Evolutionary conservation across 1,140 invertebrate genomes (phyloP).

Genomic region (Procambarus clarkii): DNA sequence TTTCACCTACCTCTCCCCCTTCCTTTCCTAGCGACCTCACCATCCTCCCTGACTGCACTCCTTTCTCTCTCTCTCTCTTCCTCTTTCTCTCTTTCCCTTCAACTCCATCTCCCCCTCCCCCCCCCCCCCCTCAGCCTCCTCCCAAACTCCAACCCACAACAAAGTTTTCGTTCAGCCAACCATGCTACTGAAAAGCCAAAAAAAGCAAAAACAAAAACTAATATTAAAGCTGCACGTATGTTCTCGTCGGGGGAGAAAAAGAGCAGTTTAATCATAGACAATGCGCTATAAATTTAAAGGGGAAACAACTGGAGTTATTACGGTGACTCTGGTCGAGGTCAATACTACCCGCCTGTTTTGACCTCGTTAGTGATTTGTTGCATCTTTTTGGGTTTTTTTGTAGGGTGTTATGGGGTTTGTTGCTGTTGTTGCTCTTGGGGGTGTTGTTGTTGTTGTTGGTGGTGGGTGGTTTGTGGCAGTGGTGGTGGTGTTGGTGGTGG

Average conservation of each 20-base stretch:
- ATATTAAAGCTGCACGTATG: constrained; percentile 36
- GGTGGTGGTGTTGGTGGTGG: too few species aligned
- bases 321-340: neutral
- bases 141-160: neutral
- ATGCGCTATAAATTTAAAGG: constrained; percentile 43
- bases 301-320: neutral
- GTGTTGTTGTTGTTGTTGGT: too few species aligned
- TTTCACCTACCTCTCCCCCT: neutral
- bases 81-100: neutral
- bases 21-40: neutral
- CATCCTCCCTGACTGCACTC: too few species aligned
- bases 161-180: constrained; percentile 34
- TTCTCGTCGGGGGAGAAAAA: neutral
- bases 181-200: too few species aligned
- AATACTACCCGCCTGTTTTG: neutral
- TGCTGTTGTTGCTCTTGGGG: too few species aligned
- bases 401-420: too few species aligned
- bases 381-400: too few species aligned
- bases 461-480: too few species aligned
- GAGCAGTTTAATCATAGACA: neutral
- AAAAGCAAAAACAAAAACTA: constrained; percentile 24
- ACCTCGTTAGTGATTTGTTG: neutral
- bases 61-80: too few species aligned
- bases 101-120: neutral
- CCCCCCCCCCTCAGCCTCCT: neutral